Percentiles rank a stretch among this genome's conserved stretches.
Conservation (phyloP, 30 jellyfish, hydroid and myxozoan species). For the Pseudorhiza aurosa region DNA sequence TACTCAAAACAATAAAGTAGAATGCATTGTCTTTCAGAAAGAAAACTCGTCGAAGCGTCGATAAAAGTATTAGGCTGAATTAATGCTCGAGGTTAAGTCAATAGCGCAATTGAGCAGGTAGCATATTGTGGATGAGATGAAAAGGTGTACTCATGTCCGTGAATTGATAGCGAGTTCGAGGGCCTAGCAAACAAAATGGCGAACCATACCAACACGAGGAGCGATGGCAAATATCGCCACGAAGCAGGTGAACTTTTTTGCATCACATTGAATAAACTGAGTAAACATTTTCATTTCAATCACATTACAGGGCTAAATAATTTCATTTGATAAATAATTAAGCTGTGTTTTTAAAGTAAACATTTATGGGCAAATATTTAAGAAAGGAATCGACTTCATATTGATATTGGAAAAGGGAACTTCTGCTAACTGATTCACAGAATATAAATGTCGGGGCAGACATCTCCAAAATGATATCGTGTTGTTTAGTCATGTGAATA, state of each 20-base stretch:
- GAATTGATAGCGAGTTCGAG: not conserved
- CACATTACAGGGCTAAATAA: no score
- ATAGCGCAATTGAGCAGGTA: not conserved
- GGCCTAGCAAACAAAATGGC: conserved; percentile 10
- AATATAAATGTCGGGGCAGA: no score
- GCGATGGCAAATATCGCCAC: not conserved
- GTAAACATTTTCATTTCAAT: no score
- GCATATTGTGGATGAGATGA: not conserved
- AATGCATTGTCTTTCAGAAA: not conserved
- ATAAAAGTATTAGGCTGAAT: not conserved
- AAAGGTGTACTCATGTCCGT: not conserved
- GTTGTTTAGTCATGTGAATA: no score
- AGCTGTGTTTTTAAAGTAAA: no score
- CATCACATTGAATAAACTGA: no score
- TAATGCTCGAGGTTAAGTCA: not conserved
- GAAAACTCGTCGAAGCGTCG: conserved; percentile 3
- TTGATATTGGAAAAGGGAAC: no score
- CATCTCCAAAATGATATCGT: no score
- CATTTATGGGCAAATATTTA: no score
- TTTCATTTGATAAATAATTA: no score
- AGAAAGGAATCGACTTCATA: no score
- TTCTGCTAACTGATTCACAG: no score
- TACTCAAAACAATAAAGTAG: conserved; percentile 1
- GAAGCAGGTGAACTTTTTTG: not conserved
- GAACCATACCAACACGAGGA: not conserved